Conservation (phyloP, 2,113 vertebrate species). For the Microtus oregoni region DNA sequence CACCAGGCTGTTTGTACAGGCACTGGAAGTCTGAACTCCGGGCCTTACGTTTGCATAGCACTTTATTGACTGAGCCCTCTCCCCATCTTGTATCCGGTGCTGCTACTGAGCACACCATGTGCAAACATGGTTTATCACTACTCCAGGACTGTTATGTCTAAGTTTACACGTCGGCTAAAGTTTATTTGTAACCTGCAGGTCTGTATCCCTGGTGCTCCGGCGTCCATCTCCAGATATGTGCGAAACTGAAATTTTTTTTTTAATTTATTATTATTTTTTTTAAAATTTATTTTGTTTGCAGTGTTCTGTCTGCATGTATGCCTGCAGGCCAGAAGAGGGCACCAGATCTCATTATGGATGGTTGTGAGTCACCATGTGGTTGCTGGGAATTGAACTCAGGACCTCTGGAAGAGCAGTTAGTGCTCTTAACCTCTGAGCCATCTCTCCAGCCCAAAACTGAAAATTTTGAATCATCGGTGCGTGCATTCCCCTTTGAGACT, state of each 20-base stretch:
- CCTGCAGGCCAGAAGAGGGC: too few species aligned
- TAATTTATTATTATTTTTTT: too few species aligned
- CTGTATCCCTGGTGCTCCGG: too few species aligned
- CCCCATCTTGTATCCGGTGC: not conserved
- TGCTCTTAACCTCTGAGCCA: too few species aligned
- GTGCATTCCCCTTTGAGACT: not conserved
- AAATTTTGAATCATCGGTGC: fast-evolving
- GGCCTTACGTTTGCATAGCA: not conserved
- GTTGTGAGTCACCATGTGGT: too few species aligned
- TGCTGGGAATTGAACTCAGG: too few species aligned
- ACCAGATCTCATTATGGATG: too few species aligned
- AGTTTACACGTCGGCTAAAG: not conserved
- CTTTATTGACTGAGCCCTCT: not conserved
- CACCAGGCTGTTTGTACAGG: not conserved
- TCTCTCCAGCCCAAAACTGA: not conserved
- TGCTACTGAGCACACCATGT: not conserved
- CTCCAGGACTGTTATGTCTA: not conserved
- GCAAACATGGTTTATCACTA: too few species aligned
- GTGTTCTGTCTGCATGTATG: too few species aligned
- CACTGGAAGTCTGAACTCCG: not conserved
- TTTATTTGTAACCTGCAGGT: too few species aligned
- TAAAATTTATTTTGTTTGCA: too few species aligned
- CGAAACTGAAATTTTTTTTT: not conserved
- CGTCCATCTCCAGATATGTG: not conserved
- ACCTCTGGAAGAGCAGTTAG: too few species aligned